Percentiles rank a stretch among this genome's conserved stretches.
phyloP scores from a whole-genome alignment of 2,888 invertebrate genomes.

The Tipula lateralis region DNA sequence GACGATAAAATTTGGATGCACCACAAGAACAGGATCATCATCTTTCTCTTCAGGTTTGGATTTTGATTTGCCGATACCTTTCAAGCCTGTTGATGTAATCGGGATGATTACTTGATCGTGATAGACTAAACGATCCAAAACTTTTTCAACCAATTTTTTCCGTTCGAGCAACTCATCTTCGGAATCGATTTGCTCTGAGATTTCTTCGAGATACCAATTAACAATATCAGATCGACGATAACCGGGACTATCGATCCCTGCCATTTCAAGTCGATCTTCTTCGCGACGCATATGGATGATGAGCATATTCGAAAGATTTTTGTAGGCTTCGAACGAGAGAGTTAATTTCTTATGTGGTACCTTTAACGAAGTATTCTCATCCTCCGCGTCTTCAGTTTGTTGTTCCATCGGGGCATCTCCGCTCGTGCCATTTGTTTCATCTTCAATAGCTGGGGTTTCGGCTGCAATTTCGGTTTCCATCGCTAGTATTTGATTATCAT shows the following conservation, averaged over 20 bases:
- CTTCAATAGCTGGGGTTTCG: not conserved
- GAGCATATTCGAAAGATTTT: conserved; percentile 84
- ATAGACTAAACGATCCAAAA: conserved; percentile 84
- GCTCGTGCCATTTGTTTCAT: conserved; percentile 29
- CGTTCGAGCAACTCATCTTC: conserved; percentile 86
- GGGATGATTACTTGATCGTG: conserved; percentile 52
- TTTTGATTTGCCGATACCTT: conserved; percentile 34
- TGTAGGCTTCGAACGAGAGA: conserved; percentile 90
- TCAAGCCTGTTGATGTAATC: conserved; percentile 42
- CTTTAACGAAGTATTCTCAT: conserved; percentile 38
- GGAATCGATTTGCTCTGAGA: conserved; percentile 80
- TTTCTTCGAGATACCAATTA: conserved; percentile 88
- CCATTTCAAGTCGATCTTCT: conserved; percentile 64
- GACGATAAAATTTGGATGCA: conserved; percentile 93
- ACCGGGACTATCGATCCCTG: conserved; percentile 61
- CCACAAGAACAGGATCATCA: conserved; percentile 81
- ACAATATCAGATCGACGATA: conserved; percentile 76
- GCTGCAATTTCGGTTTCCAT: conserved; percentile 43
- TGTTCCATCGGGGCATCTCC: conserved; percentile 39
- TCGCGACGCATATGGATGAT: conserved; percentile 83
- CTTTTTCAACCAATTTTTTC: conserved; percentile 87
- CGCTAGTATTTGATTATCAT: conserved; percentile 45
- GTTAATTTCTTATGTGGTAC: conserved; percentile 68
- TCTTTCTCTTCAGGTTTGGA: conserved; percentile 54
- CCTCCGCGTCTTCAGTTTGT: conserved; percentile 34